Conservation (phyloP, 2,888 invertebrate species). For the Petrophora chlorosata region DNA sequence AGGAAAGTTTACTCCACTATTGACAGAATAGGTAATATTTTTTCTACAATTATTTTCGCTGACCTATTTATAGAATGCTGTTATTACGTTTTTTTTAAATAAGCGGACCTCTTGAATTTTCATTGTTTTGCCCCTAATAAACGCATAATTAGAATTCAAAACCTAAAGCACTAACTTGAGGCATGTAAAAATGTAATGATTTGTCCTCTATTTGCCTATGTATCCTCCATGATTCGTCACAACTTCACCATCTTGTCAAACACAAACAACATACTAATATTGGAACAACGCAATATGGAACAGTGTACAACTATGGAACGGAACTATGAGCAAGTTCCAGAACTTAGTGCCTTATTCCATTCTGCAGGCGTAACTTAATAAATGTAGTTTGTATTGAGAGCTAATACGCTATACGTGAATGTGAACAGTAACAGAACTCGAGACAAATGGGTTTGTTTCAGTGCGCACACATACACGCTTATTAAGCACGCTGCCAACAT, state of each 20-base stretch:
- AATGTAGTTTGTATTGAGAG: constrained; percentile 29
- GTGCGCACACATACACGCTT: no score
- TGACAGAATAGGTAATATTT: no score
- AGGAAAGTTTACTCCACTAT: no score
- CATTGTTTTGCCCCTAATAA: no score
- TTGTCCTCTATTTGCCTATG: neutral
- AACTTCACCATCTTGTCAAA: constrained; percentile 34
- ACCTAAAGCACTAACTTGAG: neutral
- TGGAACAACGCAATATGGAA: constrained; percentile 31
- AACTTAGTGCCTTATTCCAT: constrained; percentile 26
- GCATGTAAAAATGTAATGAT: neutral
- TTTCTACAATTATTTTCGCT: no score
- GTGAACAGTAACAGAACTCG: neutral
- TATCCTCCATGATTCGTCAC: constrained; percentile 23
- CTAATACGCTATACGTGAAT: constrained; percentile 16
- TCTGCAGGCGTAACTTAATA: constrained; percentile 30
- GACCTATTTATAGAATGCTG: no score
- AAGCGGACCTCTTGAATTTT: no score
- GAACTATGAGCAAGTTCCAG: constrained; percentile 2
- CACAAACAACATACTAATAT: constrained; percentile 37
- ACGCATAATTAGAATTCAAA: neutral
- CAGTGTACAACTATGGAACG: constrained; percentile 2
- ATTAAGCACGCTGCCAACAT: no score
- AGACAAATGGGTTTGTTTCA: neutral
- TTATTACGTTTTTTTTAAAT: no score